Evolutionary conservation across 2,888 invertebrate genomes (phyloP), one percentile per base, ranked within the genome.

Genomic region (Ernsta delagoae): DNA sequence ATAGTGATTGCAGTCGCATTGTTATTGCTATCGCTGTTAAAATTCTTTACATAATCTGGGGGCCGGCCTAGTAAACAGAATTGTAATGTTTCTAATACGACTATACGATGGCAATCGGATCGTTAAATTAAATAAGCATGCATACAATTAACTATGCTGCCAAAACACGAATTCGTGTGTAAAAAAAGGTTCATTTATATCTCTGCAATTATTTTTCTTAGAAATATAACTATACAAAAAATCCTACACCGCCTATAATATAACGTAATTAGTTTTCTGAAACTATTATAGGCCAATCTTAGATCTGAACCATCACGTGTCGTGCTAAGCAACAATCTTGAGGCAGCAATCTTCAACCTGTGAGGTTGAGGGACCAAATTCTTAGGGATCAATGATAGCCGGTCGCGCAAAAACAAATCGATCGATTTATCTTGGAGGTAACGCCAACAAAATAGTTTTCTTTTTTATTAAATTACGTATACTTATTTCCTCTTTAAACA

Each of bases 331-430:
- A 16, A 16, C 16, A 16, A 16, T 16, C 16, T 16, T 16, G 34
- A 61, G 16, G 48, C 11, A 36, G 34, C n/a, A 41, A 64, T 64
- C 39, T 54, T 41, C 48, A 39, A 65, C 50, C 65, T 59, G 39
- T 48, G 16, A 45, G 56, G 24, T 31, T 9, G 57, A 57, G 63
- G 41, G 43, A 53, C 45, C 48, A 45, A 59, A 65, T 65, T 65
- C 59, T 59, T 65, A n/a, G 65, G 50, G 45, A 59, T 45, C 59
- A 59, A 36, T 34, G 11, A 39, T 48, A 12, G 11, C n/a, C 31
- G 36, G 59, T 65, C 45, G 59, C 59, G 41, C 41, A 65, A 65
- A 65, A 65, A 65, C 65, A 16, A 36, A 45, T 36, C 57, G 8
- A 34, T 61, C 65, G 12, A 34, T 34, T 48, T 16, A 48, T 12